Evolutionary conservation across 2,888 invertebrate genomes (phyloP), one percentile per base, ranked within the genome.

Genomic region (Toxonevra muliebris): DNA sequence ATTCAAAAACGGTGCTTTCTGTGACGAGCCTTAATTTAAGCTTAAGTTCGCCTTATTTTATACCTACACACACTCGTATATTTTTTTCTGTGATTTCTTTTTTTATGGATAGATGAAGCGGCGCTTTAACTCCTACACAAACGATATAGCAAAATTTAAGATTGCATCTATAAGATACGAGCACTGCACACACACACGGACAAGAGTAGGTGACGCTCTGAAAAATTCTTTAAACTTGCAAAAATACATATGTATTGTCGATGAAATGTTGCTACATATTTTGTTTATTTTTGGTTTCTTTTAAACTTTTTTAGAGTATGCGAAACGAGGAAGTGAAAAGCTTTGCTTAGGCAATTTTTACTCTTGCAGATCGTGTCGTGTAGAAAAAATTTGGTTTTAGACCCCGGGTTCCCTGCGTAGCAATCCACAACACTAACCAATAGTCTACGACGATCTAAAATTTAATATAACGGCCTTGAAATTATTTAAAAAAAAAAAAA

Each of bases 91-190:
- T 30, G 30, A 30, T 30, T 30, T 4, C 30, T 2, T 7, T 30
- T 30, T 30, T 30, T 30, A 17, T 43, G 42, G 20, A 42, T 8
- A 50, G 15, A 48, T 48, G 60, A 11, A 17, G 53, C 65, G 59
- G 65, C 65, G 59, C 58, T 59, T 52, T 41, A 17, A 52, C 65
- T 48, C 65, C 65, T 52, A 65, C 59, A 17, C 59, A 17, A 48
- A 48, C 15, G 48, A 48, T 48, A 59, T 15, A 15, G 42, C 9
- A 40, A 20, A 19, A 4, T n/a, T 17, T 13, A 57, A 41, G 57
- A 57, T 57, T 57, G 57, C 40, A 40, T 20, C 1, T 10, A 19
- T 17, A 17, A n/a, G 57, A 20, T 40, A 57, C 48, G 48, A 15
- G 5, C 11, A 15, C 48, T 48, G 48, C 57, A 30, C 3, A 30